Percentiles rank a stretch among this genome's conserved stretches.
These are phyloP conservation scores for Xiphorhynchus erythropygius DNA, from an alignment of 2,797 vertebrate genomes.

Conservation along the genomic window DNA sequence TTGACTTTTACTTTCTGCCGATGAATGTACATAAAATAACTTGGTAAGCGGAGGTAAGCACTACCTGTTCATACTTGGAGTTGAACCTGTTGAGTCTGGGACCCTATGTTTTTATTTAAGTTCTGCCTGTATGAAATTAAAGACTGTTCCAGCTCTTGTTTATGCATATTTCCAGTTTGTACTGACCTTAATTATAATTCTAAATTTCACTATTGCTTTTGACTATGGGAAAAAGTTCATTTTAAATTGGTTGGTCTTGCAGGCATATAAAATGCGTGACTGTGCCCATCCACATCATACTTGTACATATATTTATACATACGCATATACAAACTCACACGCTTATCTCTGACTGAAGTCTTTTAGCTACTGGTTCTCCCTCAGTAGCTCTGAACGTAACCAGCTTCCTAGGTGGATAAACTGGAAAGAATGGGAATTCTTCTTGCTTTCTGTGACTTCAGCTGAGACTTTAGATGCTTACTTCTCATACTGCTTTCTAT, in stretches of 20 bases:
- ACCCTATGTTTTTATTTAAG: not conserved
- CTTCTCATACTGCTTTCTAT: not conserved
- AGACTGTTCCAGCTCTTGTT: not conserved
- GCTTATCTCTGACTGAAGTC: not conserved
- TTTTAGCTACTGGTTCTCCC: not conserved
- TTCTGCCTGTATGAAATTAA: not conserved
- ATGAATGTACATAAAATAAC: not conserved
- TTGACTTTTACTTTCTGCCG: not conserved
- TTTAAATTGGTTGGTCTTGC: not conserved
- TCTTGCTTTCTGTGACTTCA: not conserved
- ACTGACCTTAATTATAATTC: not conserved
- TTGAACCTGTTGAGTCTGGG: not conserved
- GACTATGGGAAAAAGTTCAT: not conserved
- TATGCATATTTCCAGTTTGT: not conserved
- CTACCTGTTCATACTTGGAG: not conserved
- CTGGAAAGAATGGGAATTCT: not conserved
- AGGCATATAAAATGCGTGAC: not conserved
- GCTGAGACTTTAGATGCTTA: not conserved
- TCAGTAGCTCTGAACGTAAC: not conserved
- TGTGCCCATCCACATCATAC: not conserved
- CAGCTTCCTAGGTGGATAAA: not conserved
- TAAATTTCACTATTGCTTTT: not conserved
- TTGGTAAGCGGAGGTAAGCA: not conserved
- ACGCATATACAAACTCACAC: rapidly evolving
- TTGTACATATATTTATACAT: rapidly evolving